Evolutionary conservation across 2,113 vertebrate species (phyloP).

Genomic region (Ochotona curzoniae): DNA sequence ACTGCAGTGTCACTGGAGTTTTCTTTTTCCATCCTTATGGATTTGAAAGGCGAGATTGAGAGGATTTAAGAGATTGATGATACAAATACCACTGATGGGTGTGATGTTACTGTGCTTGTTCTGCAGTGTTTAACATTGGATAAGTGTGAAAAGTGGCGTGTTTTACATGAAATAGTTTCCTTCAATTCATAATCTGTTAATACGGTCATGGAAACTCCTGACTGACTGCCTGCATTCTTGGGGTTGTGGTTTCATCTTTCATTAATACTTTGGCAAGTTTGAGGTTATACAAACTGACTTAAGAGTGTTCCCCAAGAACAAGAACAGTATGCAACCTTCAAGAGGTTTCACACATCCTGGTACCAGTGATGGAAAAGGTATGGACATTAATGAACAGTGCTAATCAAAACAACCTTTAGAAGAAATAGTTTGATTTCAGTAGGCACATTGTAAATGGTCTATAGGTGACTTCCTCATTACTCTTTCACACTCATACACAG

Average conservation of each 20-base stretch:
- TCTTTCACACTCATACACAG: not conserved
- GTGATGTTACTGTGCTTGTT: not conserved
- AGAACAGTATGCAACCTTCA: not conserved
- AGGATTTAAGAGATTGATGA: too few relatives aligned
- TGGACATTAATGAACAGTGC: not conserved
- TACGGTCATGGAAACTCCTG: not conserved
- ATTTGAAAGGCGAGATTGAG: too few relatives aligned
- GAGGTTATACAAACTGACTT: not conserved
- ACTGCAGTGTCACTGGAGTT: too few relatives aligned
- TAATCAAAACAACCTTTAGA: not conserved
- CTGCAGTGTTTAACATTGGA: not conserved
- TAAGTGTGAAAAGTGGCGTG: not conserved
- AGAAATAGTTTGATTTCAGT: not conserved
- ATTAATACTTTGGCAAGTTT: not conserved
- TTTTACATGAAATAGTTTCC: not conserved
- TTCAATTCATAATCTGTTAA: not conserved
- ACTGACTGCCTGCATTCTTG: not conserved
- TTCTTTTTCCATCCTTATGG: too few relatives aligned
- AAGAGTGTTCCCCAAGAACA: not conserved
- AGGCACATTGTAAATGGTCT: not conserved
- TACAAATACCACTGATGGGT: not conserved
- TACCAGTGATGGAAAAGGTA: not conserved
- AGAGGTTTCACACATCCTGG: not conserved
- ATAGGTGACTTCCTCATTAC: not conserved
- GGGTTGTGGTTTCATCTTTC: conserved; percentile 4